Percentiles rank a stretch among this genome's conserved stretches.
Conservation (phyloP, 1,140 invertebrate species). For the Acromyrmex charruanus region DNA sequence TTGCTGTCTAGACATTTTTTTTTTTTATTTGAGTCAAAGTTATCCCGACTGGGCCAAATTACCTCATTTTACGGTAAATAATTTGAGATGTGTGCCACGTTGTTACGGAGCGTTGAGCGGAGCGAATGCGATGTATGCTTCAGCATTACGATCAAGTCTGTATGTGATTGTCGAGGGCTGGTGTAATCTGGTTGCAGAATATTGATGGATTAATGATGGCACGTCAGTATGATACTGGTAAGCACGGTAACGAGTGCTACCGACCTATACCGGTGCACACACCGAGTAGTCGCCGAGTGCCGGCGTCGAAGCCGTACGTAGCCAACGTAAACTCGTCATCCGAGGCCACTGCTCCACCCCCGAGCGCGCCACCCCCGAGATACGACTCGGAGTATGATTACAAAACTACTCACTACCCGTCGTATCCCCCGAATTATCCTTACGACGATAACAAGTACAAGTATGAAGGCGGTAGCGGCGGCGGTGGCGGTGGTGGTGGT, state of each 20-base stretch:
- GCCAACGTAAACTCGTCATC: slow-evolving; percentile 79
- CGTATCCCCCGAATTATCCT: slow-evolving; percentile 85
- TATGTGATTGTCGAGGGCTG: slow-evolving; percentile 85
- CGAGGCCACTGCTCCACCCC: slow-evolving; percentile 67
- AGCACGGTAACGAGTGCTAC: slow-evolving; percentile 84
- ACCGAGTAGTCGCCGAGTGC: slow-evolving; percentile 82
- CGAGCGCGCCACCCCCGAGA: slow-evolving; percentile 69
- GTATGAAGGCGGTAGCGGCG: slow-evolving; percentile 72
- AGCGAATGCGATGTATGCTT: slow-evolving; percentile 71
- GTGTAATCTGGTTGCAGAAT: slow-evolving; percentile 87
- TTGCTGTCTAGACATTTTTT: no score
- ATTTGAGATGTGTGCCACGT: not conserved
- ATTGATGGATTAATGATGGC: slow-evolving; percentile 87
- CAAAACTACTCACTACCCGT: slow-evolving; percentile 85
- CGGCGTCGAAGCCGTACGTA: slow-evolving; percentile 82
- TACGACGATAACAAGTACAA: slow-evolving; percentile 85
- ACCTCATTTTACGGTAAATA: not conserved
- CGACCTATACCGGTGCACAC: slow-evolving; percentile 85
- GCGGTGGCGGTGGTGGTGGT: not conserved
- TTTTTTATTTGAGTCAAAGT: no score
- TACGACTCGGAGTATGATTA: slow-evolving; percentile 84
- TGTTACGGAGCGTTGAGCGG: slow-evolving; percentile 28
- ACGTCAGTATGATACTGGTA: slow-evolving; percentile 86
- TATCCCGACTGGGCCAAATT: no score
- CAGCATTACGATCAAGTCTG: slow-evolving; percentile 72